phyloP scores from a whole-genome alignment of 2,888 invertebrate species.

The Pristionchus mayeri region DNA sequence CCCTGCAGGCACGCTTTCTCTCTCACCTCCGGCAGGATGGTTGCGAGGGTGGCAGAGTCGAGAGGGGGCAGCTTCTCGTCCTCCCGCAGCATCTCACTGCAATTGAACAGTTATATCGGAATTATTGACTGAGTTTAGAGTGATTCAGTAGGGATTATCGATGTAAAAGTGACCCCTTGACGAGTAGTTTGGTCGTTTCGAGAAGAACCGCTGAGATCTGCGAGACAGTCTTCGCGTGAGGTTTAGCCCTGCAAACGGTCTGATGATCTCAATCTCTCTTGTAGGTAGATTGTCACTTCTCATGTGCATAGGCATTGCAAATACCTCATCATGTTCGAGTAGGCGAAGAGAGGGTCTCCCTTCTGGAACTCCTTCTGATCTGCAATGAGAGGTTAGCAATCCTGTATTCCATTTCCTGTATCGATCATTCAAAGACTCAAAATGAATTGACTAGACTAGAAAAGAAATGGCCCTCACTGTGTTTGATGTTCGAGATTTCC shows the following conservation, averaged over 20 bases:
- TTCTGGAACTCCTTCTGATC: constrained; percentile 68
- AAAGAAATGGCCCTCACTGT: constrained; percentile 56
- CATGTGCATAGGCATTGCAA: background rate
- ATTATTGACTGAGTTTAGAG: background rate
- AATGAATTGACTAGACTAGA: background rate
- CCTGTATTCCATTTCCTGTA: background rate
- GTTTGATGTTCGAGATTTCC: constrained; percentile 68
- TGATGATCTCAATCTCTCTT: too few relatives aligned
- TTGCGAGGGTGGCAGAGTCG: constrained; percentile 71
- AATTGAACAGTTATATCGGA: background rate
- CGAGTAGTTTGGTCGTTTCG: constrained; percentile 72
- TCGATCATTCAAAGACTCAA: background rate
- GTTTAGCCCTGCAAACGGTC: constrained; percentile 39
- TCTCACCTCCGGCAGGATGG: constrained; percentile 60
- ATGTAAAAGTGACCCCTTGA: constrained; percentile 66
- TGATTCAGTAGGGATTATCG: too few relatives aligned
- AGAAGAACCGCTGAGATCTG: constrained; percentile 72
- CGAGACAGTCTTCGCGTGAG: constrained; percentile 58
- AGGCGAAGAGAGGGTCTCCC: constrained; percentile 73
- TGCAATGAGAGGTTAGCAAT: constrained; percentile 51
- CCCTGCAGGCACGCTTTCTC: too few relatives aligned
- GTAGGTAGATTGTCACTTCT: too few relatives aligned
- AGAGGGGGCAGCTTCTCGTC: constrained; percentile 71
- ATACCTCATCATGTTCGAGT: constrained; percentile 67
- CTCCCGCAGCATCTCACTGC: constrained; percentile 68